Evolutionary conservation across 2,797 vertebrate genomes (phyloP).

Genomic region (Echiichthys vipera): DNA sequence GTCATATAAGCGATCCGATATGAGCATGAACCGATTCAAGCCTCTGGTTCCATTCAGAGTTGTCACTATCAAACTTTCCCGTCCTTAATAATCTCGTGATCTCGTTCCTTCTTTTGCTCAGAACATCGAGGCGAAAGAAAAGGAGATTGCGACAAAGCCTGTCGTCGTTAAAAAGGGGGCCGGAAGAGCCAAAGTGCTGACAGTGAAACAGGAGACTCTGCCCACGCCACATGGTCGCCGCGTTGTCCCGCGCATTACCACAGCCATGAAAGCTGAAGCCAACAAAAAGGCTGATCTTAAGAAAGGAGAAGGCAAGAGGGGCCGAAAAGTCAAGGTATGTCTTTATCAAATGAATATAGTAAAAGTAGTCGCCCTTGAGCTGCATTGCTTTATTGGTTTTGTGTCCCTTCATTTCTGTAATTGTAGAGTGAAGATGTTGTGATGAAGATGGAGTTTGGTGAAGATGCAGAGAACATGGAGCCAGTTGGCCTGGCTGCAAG

Average conservation of each 20-base stretch:
- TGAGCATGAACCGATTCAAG: neutral
- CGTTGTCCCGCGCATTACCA: constrained; percentile 90
- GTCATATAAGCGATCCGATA: neutral
- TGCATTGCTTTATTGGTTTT: neutral
- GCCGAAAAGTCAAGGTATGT: constrained; percentile 83
- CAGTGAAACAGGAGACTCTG: constrained; percentile 88
- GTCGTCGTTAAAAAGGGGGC: constrained; percentile 69
- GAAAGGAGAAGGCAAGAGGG: constrained; percentile 79
- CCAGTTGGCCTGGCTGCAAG: constrained; percentile 73
- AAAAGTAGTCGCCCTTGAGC: neutral
- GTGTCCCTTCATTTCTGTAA: neutral
- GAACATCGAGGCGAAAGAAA: constrained; percentile 90
- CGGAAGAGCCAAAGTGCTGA: constrained; percentile 84
- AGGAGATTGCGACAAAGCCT: constrained; percentile 72
- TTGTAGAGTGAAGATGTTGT: constrained; percentile 82
- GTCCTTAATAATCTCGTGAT: neutral
- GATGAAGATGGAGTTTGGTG: constrained; percentile 87
- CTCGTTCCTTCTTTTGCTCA: constrained; percentile 55
- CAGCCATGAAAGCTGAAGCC: constrained; percentile 94
- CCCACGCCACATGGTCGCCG: constrained; percentile 92
- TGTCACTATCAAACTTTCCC: neutral
- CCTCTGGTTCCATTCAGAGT: neutral
- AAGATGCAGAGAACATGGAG: constrained; percentile 76
- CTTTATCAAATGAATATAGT: fast-evolving
- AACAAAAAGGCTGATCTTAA: constrained; percentile 83